Evolutionary conservation across 2,888 invertebrate species (phyloP).

Genomic region (Pandemis corylana): DNA sequence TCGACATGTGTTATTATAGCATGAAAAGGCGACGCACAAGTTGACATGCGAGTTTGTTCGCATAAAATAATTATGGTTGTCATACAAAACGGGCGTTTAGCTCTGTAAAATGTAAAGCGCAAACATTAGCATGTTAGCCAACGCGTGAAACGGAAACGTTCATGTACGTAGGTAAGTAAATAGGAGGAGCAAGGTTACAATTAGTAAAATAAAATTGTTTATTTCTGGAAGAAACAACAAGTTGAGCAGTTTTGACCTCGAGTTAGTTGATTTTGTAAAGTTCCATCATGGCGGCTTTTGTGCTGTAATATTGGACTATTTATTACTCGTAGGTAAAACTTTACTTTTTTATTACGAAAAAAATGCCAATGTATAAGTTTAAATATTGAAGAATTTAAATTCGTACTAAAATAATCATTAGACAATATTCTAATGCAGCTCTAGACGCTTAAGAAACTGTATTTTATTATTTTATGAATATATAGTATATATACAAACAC

Average conservation of each 20-base stretch:
- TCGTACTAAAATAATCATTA: too few species aligned
- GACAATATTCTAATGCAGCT: too few species aligned
- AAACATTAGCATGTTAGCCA: slow-evolving; percentile 43
- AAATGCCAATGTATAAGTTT: too few species aligned
- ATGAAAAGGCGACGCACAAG: slow-evolving; percentile 43
- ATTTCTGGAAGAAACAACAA: neutral
- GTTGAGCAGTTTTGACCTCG: slow-evolving; percentile 1
- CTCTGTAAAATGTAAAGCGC: slow-evolving; percentile 51
- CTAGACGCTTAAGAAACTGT: too few species aligned
- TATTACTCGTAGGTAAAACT: too few species aligned
- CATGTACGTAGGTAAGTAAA: slow-evolving; percentile 26
- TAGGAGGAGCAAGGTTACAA: slow-evolving; percentile 26
- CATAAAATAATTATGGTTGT: slow-evolving; percentile 55
- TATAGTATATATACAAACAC: too few species aligned
- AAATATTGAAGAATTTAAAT: too few species aligned
- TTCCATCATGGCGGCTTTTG: neutral
- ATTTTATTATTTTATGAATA: too few species aligned
- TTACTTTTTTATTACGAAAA: too few species aligned
- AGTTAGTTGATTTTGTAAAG: neutral
- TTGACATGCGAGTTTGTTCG: slow-evolving; percentile 48
- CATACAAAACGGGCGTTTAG: slow-evolving; percentile 51
- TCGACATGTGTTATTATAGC: neutral
- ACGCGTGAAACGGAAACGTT: slow-evolving; percentile 46
- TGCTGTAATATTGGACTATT: neutral
- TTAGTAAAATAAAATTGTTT: slow-evolving; percentile 1